Conservation (phyloP, 1,140 invertebrate species). For the Drosophila baimaii region DNA sequence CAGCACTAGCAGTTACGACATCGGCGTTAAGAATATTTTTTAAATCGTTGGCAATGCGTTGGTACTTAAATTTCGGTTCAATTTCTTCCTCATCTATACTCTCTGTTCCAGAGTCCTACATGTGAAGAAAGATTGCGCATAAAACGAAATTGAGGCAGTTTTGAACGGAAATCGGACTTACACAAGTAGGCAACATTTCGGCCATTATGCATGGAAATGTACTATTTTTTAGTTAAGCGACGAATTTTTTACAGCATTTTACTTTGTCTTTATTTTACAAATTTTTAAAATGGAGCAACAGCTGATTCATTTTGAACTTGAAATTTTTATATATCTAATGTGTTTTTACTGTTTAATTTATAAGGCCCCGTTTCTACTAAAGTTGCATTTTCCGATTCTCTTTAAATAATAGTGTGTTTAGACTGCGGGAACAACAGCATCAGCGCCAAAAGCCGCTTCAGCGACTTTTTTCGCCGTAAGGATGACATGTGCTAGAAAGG, state of each 20-base stretch:
- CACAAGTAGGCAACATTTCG: background rate
- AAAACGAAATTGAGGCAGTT: background rate
- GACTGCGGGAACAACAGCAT: no score
- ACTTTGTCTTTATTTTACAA: background rate
- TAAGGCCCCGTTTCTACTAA: no score
- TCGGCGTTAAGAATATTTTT: constrained; percentile 93
- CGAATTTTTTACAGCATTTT: background rate
- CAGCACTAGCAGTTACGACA: constrained; percentile 93
- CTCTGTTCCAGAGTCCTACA: constrained; percentile 47
- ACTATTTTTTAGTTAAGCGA: background rate
- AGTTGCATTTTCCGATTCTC: no score
- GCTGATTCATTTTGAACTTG: background rate
- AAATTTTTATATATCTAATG: no score
- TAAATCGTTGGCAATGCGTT: constrained; percentile 94
- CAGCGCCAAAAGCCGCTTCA: no score
- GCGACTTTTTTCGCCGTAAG: no score
- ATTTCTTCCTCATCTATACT: constrained; percentile 85
- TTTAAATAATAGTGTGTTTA: no score
- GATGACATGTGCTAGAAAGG: no score
- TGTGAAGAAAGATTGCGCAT: background rate
- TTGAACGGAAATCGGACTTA: background rate
- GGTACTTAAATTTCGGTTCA: constrained; percentile 97
- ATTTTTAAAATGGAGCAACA: background rate
- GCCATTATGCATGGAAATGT: background rate
- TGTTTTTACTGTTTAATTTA: no score